phyloP scores from a whole-genome alignment of 1,140 invertebrate genomes.

The Pseudomyrmex concolor region DNA sequence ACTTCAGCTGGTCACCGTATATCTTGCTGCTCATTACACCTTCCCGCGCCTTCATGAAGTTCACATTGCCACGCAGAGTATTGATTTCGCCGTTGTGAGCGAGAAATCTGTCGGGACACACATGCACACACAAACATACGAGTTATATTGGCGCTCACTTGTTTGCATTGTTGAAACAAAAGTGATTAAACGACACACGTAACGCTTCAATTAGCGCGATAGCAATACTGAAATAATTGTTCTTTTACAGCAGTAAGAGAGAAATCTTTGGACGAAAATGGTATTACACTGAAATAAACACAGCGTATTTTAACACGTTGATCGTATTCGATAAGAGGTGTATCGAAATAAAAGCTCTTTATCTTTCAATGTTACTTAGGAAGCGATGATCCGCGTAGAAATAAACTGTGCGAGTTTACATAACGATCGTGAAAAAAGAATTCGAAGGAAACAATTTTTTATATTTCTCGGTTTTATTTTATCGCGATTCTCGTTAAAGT shows the following conservation, averaged over 20 bases:
- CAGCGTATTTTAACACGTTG: background rate
- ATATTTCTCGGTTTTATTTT: no score
- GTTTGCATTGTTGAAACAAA: background rate
- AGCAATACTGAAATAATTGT: background rate
- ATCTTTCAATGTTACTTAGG: background rate
- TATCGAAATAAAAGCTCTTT: background rate
- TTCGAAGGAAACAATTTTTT: no score
- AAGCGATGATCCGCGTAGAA: background rate
- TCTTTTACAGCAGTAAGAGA: background rate
- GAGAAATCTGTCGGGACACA: conserved; percentile 88
- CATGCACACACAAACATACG: background rate
- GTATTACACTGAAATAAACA: background rate
- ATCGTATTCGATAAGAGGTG: conserved; percentile 5
- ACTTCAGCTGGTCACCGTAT: conserved; percentile 92
- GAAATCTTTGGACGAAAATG: background rate
- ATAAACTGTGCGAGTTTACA: background rate
- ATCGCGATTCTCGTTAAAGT: no score
- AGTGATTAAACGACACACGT: background rate
- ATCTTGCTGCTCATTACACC: conserved; percentile 97
- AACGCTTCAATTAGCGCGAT: no score
- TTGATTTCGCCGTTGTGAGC: conserved; percentile 99
- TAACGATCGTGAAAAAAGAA: background rate
- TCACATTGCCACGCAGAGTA: conserved; percentile 98
- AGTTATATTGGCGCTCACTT: background rate
- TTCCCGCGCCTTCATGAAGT: conserved; percentile 99